These are phyloP conservation scores for Monochamus saltuarius DNA, from an alignment of 1,140 invertebrate genomes.

Conservation along the genomic window DNA sequence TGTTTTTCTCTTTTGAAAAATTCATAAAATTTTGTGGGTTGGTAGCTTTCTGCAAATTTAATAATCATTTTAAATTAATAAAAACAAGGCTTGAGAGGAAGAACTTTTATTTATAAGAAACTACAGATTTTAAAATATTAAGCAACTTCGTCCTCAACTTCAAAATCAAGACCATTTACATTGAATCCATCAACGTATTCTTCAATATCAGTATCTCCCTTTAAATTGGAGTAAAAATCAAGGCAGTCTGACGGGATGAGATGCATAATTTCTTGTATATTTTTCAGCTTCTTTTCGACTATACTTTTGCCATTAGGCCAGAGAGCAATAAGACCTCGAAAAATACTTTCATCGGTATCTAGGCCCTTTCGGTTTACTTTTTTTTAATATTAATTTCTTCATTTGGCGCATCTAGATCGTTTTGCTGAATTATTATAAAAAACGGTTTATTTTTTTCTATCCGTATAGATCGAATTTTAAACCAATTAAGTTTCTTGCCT, in stretches of 20 bases:
- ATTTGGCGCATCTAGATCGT: background rate
- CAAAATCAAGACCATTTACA: no score
- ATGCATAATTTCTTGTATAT: constrained; percentile 11
- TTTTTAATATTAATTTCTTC: background rate
- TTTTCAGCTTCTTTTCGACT: background rate
- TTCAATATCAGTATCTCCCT: no score
- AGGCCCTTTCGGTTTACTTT: constrained; percentile 1
- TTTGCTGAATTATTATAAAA: constrained; percentile 4
- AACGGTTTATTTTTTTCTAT: constrained; percentile 12
- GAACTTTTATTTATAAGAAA: no score
- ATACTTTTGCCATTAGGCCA: constrained; percentile 18
- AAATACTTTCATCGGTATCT: constrained; percentile 5
- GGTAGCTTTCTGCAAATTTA: no score
- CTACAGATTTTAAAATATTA: no score
- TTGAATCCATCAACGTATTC: no score
- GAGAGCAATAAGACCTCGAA: constrained; percentile 5
- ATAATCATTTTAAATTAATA: no score
- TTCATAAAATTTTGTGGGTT: no score
- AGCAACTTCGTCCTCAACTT: no score
- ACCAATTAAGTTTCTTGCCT: constrained; percentile 15
- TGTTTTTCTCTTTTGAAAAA: no score
- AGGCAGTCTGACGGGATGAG: constrained; percentile 10
- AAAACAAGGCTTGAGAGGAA: no score
- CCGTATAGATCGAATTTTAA: constrained; percentile 1
- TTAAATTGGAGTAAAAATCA: background rate